Base-by-base conservation (phyloP, 2,797 vertebrate species). In the Aselliscus stoliczkanus region DNA sequence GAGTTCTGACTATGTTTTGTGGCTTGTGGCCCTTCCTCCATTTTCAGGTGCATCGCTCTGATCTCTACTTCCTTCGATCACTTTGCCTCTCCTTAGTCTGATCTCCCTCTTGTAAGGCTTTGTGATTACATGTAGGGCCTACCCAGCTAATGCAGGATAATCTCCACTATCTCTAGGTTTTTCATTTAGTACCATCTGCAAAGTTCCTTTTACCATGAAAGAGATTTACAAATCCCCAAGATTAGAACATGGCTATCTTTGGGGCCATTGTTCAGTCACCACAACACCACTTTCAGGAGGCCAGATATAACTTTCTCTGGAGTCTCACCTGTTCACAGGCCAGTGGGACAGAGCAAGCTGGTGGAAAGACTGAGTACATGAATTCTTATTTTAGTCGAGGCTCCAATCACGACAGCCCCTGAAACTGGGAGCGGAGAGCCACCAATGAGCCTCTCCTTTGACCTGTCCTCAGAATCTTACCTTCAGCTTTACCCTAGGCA, bases 391-490 rank as follows among this genome's bases (percentile, higher is more conserved):
- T 44, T 31, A 50, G 62, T 29, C 2, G 4, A 27, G 56, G 31
- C 54, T 29, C 29, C 27, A 0, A 1, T 39, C 50, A 6, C 3
- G 0, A 2, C 47, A 17, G 9, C 27, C 1, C 3, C 25, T 37
- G 84, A 56, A 73, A 60, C 0, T 17, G 37, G 70, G 69, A 75
- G 65, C 91, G 42, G 50, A 67, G 87, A 47, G 20, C 84, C 5
- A 8, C 81, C 58, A 39, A 60, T 10, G 47, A 58, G 27, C 31
- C 23, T 89, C 60, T 42, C 87, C 37, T 92, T 1, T 42, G 96
- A 70, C 72, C 73, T 20, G 3, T 2, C 5, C 52, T 88, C 86
- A 34, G 44, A 47, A 79, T 31, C 44, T 44, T 2, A 27, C 54
- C 81, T 77, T 21, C 65, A 11, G 18, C 81, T 94, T 84, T 7